Base-by-base conservation (phyloP, 1,140 invertebrate species). In the Ridgeia piscesae region DNA sequence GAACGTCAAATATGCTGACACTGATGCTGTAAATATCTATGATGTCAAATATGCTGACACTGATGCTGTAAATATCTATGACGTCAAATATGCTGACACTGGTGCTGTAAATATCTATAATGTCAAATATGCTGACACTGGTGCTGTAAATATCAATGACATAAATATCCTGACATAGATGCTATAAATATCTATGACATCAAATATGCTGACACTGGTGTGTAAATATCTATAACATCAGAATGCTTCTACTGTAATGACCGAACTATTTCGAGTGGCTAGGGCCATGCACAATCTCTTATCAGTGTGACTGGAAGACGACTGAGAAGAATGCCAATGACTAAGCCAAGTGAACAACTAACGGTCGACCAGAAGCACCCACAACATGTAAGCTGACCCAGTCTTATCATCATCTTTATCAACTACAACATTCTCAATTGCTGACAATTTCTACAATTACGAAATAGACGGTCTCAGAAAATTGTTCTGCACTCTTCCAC, bases 261-360 rank as follows among this genome's bases (percentile, higher is more conserved):
- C 58, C 11, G 0, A 77, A 77, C 6, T 77, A 77, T 8, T 77
- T 14, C 11, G 11, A 21, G 58, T 21, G 2, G 27, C 17, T 77
- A 17, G 27, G 58, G 58, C 58, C 58, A 21, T 77, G 58, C 27
- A 21, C 58, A 77, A 77, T 77, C 58, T 77, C 91, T 88, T 42
- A 21, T 88, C 35, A 91, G 14, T 42, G 14, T n/a, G n/a, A 34
- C 11, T 35, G 14, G 89, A n/a, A n/a, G n/a, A n/a, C n/a, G n/a
- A n/a, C n/a, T n/a, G n/a, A n/a, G n/a, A n/a, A n/a, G n/a, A n/a
- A n/a, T n/a, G n/a, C 89, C 21, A 17, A 91, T 8, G 35, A 42
- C 89, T 91, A 91, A 91, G n/a, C 89, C 21, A 21, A 91, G 35
- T n/a, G 8, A 34, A 35, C 34, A 91, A 91, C 89, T 91, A 91